Evolutionary conservation across 2,888 invertebrate species (phyloP).

Genomic region (Drosophila dives): DNA sequence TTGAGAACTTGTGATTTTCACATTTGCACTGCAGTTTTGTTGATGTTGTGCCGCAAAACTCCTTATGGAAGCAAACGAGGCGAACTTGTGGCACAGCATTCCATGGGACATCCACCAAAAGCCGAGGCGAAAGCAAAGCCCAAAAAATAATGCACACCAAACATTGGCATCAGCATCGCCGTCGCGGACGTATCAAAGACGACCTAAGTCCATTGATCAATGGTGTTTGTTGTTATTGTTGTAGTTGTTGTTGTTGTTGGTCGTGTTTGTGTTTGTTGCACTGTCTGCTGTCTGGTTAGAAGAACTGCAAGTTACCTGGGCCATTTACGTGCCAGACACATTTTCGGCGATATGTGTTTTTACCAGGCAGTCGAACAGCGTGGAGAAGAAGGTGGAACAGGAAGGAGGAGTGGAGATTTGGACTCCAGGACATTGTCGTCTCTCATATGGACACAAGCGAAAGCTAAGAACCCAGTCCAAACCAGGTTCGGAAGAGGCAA

Average conservation of each 20-base stretch:
- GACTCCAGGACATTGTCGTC: constrained; percentile 31
- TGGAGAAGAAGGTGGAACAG: constrained; percentile 35
- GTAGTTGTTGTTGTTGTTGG: constrained; percentile 55
- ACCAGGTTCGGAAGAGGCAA: constrained; percentile 3
- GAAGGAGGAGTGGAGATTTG: constrained; percentile 43
- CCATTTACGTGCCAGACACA: constrained; percentile 80
- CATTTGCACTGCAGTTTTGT: constrained; percentile 13
- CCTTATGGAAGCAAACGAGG: constrained; percentile 66
- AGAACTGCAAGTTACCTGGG: constrained; percentile 77
- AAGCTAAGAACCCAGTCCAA: constrained; percentile 58
- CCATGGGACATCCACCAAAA: constrained; percentile 79
- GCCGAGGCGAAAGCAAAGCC: constrained; percentile 33
- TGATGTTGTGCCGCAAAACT: constrained; percentile 45
- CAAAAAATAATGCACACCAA: constrained; percentile 59
- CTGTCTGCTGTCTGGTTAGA: constrained; percentile 79
- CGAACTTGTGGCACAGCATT: constrained; percentile 77
- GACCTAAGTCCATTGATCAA: constrained; percentile 78
- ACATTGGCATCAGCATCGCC: constrained; percentile 32
- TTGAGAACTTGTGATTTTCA: background rate
- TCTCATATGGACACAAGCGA: constrained; percentile 41
- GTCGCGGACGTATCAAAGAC: constrained; percentile 76
- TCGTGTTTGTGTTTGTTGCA: constrained; percentile 58
- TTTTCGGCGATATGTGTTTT: constrained; percentile 79
- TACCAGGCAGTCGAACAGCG: constrained; percentile 53
- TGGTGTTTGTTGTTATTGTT: constrained; percentile 67